Evolutionary conservation across 2,797 vertebrate genomes (phyloP), one percentile per base, ranked within the genome.

Genomic region (Pseudomugil tenellus): DNA sequence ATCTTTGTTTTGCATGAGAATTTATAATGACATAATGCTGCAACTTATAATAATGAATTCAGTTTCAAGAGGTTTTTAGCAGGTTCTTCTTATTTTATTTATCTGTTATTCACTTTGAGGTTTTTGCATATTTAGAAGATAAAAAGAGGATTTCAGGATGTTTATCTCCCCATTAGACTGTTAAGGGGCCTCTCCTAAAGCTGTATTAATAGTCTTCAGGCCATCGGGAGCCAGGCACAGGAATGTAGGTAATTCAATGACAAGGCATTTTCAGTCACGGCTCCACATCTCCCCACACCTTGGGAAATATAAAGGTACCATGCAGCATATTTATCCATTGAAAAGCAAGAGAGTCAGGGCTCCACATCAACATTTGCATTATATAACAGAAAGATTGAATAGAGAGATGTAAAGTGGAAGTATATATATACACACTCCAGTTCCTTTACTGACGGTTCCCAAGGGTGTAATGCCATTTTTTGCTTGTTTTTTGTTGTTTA

Each of bases 151-250:
- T 25, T 43, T 58, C 66, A 51, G 69, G 83, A 73, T 48, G 51
- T 54, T 57, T 67, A 64, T 77, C 74, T 67, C 67, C 75, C 54
- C 75, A 37, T 39, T 28, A 64, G 71, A 58, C 63, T 72, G 65
- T 59, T n/a, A 79, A 82, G 79, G 84, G 83, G 87, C 90, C 91
- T 92, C 88, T 68, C 79, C 83, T 76, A 78, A 12, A 53, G 53
- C 77, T 89, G 84, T 94, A 94, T 94, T 92, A 94, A 94, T 94
- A 94, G 93, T 89, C 85, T 79, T 46, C 56, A 74, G 87, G 89
- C 89, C 76, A 72, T 79, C 84, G 91, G 91, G 91, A 94, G 90
- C 90, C 90, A 84, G 68, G 81, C 77, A 31, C 72, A 76, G 89
- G 89, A 91, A 94, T 93, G 85, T 74, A 72, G 72, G 82, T 90